Evolutionary conservation across 2,113 vertebrate species (phyloP).

Genomic region (Protobothrops mucrosquamatus): DNA sequence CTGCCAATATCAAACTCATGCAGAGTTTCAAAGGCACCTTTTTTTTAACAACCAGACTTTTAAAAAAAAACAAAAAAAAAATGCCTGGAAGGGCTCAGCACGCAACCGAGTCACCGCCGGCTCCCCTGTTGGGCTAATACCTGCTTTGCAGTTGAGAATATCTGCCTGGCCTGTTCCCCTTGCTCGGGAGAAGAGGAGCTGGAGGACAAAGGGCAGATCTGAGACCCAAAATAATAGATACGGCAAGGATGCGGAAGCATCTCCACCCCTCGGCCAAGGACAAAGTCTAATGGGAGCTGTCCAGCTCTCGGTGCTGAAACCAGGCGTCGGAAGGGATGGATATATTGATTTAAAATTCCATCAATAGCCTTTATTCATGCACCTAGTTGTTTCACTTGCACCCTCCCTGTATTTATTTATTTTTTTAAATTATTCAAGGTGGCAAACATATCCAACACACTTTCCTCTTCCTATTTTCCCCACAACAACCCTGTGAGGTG

Average conservation of each 20-base stretch:
- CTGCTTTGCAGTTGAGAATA: neutral
- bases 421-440: too few species aligned
- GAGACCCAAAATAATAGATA: neutral
- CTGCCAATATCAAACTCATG: neutral
- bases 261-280: neutral
- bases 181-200: neutral
- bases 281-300: neutral
- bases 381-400: too few species aligned
- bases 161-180: neutral
- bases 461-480: too few species aligned
- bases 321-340: neutral
- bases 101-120: neutral
- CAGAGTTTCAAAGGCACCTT: neutral
- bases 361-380: too few species aligned
- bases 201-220: neutral
- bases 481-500: too few species aligned
- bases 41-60: neutral
- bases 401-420: too few species aligned
- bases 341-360: too few species aligned
- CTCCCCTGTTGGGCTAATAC: slow-evolving; percentile 35
- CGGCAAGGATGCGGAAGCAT: neutral
- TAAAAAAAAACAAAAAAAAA: too few species aligned
- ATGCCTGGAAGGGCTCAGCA: neutral
- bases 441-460: too few species aligned
- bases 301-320: neutral